These are phyloP conservation scores for Triplophysa rosa DNA, from an alignment of 2,113 vertebrate genomes.

Conservation along the genomic window DNA sequence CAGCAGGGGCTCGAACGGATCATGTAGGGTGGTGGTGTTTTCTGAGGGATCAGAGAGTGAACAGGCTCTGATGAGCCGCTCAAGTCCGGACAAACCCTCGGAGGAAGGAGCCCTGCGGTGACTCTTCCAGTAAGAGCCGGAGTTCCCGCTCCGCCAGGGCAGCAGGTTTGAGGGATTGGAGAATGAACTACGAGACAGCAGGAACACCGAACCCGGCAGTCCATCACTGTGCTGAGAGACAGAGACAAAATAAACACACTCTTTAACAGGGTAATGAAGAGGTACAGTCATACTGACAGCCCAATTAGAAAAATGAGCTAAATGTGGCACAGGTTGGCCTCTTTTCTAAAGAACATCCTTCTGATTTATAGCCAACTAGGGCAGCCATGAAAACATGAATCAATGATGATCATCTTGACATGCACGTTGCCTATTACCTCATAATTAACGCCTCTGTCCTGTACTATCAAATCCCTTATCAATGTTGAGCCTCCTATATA, in stretches of 20 bases:
- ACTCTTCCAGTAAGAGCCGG: slow-evolving; percentile 69
- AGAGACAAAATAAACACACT: not conserved
- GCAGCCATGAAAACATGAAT: slow-evolving; percentile 36
- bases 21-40: slow-evolving; percentile 42
- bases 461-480: not conserved
- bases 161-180: slow-evolving; percentile 79
- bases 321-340: slow-evolving; percentile 48
- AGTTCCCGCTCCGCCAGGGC: slow-evolving; percentile 79
- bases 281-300: slow-evolving; percentile 29
- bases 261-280: slow-evolving; percentile 42
- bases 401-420: slow-evolving; percentile 42
- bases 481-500: not conserved
- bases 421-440: slow-evolving; percentile 20
- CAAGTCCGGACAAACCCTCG: slow-evolving; percentile 76
- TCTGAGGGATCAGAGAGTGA: slow-evolving; percentile 53
- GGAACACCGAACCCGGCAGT: slow-evolving; percentile 68
- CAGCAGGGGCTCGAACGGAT: slow-evolving; percentile 74
- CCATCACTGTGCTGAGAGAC: slow-evolving; percentile 56
- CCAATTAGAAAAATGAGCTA: slow-evolving; percentile 43
- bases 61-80: slow-evolving; percentile 71
- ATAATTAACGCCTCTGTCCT: slow-evolving; percentile 23
- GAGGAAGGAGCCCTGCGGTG: slow-evolving; percentile 74
- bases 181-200: slow-evolving; percentile 80
- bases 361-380: slow-evolving; percentile 39
- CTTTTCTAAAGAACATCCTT: slow-evolving; percentile 39